Evolutionary conservation across 2,797 vertebrate genomes (phyloP), one percentile per base, ranked within the genome.

Genomic region (Gorsachius magnificus): DNA sequence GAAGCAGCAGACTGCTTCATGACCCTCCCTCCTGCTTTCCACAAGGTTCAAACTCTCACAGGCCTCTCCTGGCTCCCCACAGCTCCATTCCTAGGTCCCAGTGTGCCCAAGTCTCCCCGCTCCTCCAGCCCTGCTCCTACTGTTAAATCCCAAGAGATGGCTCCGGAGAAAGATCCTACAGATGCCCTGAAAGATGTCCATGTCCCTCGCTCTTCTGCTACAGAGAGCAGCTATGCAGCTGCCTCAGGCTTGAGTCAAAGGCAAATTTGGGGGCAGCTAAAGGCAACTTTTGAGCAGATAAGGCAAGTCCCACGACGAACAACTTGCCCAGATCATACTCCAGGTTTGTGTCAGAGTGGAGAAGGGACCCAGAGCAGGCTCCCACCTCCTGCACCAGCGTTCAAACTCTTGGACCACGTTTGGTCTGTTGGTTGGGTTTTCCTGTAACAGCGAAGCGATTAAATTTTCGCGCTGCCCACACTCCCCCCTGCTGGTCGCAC

Each of bases 401-500:
- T n/a, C 50, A 7, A 14, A 35, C 13, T 36, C 33, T 14, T 0
- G 65, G 36, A 33, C 72, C 43, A 0, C 0, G 20, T 57, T 31
- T 9, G 61, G 31, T 36, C 16, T 2, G 8, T 54, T 1, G 28
- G 24, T n/a, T 46, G 4, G 9, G 3, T 78, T 76, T 68, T 11
- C 5, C 15, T 43, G 36, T 13, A 2, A 20, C 11, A 38, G 36
- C 2, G 2, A 7, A 38, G 45, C 0, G 4, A 43, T 17, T 1
- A 11, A 10, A 9, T 43, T 25, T 76, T 29, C 6, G 5, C 5
- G 69, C 82, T 95, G 93, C 46, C 71, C 96, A 91, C 95, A 95
- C 90, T 91, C 31, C 95, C 95, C 95, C 65, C 96, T 94, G 87
- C 94, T 89, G 93, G 94, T 11, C n/a, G 70, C 90, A 21, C 72